A percentile compares a stretch with the other conserved stretches of the same genome.
phyloP scores from a whole-genome alignment of 2,797 vertebrate genomes.

The Podarcis siculus region DNA sequence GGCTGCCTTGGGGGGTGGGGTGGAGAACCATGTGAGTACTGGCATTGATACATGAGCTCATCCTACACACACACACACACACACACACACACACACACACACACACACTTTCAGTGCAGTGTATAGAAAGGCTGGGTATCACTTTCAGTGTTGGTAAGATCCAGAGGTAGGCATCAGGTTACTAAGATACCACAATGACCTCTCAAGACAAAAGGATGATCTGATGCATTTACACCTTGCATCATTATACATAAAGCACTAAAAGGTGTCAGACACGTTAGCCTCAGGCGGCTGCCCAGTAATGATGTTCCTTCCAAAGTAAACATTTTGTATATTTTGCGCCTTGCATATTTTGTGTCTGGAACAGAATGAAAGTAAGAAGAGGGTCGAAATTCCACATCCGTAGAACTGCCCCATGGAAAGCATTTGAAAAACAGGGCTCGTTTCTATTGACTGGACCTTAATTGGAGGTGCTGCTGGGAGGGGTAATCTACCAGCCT shows the following conservation, averaged over 20 bases:
- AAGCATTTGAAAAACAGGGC: background rate
- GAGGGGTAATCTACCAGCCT: background rate
- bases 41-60: background rate
- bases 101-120: background rate
- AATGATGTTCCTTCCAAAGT: background rate
- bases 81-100: too few species aligned
- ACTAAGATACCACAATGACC: constrained; percentile 20
- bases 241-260: background rate
- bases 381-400: background rate
- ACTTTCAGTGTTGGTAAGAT: background rate
- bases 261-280: constrained; percentile 1
- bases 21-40: background rate
- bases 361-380: background rate
- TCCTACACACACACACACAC: background rate
- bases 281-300: background rate
- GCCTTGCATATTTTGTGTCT: background rate
- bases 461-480: background rate
- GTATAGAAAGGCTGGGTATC: background rate
- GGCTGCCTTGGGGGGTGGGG: too few species aligned
- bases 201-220: constrained; percentile 17
- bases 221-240: constrained; percentile 6
- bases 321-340: background rate
- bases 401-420: background rate
- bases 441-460: background rate
- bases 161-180: background rate